Conservation (phyloP, 2,797 vertebrate species). For the Anisognathus igniventris region DNA sequence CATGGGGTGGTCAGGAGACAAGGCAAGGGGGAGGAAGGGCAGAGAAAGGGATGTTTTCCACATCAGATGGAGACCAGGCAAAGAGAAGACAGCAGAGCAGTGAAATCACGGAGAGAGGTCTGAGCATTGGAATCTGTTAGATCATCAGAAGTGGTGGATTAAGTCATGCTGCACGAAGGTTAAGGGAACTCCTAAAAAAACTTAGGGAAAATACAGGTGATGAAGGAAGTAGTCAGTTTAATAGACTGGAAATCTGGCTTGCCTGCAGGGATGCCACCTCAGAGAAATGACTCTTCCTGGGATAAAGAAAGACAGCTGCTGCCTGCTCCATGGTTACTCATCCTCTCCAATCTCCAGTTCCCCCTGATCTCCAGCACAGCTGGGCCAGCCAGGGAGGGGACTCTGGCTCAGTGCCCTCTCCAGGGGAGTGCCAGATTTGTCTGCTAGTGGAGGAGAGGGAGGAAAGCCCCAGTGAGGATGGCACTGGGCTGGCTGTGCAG, state of each 20-base stretch:
- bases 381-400: neutral
- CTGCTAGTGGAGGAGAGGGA: neutral
- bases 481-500: neutral
- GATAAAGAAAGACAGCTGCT: neutral
- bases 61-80: neutral
- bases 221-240: neutral
- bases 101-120: neutral
- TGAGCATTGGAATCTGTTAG: neutral
- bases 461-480: neutral
- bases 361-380: accelerated
- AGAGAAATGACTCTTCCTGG: neutral
- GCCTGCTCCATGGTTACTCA: neutral
- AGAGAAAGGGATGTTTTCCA: neutral
- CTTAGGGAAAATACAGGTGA: neutral
- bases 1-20: accelerated
- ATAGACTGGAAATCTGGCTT: neutral
- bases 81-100: neutral
- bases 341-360: neutral
- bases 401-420: neutral
- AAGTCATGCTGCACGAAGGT: neutral
- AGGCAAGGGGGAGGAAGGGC: accelerated
- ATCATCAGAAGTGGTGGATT: neutral
- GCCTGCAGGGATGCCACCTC: neutral
- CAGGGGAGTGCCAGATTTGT: neutral
- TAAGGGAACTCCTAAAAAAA: neutral